These are phyloP conservation scores for Phyllotreta striolata DNA, from an alignment of 2,888 invertebrate species.

Conservation along the genomic window DNA sequence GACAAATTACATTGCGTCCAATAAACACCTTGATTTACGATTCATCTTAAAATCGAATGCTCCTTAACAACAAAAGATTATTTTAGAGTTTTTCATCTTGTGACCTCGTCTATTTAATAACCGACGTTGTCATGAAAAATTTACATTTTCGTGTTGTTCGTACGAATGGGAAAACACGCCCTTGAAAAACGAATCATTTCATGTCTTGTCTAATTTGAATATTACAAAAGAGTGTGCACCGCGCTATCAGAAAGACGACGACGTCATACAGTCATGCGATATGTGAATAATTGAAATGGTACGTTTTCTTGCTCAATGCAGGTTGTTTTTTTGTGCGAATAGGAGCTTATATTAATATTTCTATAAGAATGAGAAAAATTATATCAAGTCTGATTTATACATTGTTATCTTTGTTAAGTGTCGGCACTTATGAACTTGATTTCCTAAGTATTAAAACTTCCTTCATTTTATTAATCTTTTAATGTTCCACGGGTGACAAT, in stretches of 20 bases:
- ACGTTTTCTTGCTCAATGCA: not conserved
- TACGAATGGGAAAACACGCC: conserved; percentile 1
- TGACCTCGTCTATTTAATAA: conserved; percentile 7
- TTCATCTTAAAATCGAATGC: too few relatives aligned
- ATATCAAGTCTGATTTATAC: too few relatives aligned
- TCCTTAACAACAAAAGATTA: too few relatives aligned
- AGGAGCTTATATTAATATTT: not conserved
- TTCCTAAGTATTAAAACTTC: too few relatives aligned
- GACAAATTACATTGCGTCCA: too few relatives aligned
- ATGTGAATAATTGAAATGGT: conserved; percentile 17
- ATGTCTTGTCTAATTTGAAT: conserved; percentile 18
- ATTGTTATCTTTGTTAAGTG: too few relatives aligned
- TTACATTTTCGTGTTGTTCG: not conserved
- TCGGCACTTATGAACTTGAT: too few relatives aligned
- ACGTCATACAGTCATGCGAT: conserved; percentile 19
- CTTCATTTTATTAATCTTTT: too few relatives aligned
- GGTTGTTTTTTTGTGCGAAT: not conserved
- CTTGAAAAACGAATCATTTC: conserved; percentile 11
- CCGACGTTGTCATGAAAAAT: not conserved
- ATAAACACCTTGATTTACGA: too few relatives aligned
- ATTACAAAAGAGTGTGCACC: not conserved
- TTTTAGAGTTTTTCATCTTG: not conserved
- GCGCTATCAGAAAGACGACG: not conserved
- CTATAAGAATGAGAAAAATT: too few relatives aligned
- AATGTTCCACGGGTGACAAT: too few relatives aligned